These are phyloP conservation scores for Aselliscus stoliczkanus DNA, from an alignment of 2,797 vertebrate species.

Conservation along the genomic window DNA sequence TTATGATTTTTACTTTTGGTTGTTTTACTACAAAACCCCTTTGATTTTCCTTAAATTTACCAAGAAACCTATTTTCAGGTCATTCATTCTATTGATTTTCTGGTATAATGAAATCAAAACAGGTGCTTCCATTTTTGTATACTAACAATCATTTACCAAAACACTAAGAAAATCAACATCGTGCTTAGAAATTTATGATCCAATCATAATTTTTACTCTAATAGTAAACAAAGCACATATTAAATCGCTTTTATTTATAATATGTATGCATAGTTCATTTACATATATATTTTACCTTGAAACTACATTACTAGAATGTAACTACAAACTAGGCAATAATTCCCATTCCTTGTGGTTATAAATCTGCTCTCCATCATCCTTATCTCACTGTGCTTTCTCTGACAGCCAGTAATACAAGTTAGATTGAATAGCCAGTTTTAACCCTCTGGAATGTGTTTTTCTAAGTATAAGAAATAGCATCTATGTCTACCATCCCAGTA, in stretches of 20 bases:
- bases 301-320: neutral
- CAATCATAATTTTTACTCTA: neutral
- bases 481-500: neutral
- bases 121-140: neutral
- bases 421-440: slow-evolving; percentile 40
- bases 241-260: neutral
- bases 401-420: neutral
- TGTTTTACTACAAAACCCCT: neutral
- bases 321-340: neutral
- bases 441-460: slow-evolving; percentile 52
- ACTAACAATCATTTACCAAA: neutral
- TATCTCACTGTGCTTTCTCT: slow-evolving; percentile 20
- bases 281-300: neutral
- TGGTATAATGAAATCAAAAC: neutral
- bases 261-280: neutral
- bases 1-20: neutral
- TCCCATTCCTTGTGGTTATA: neutral
- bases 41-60: neutral
- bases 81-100: neutral
- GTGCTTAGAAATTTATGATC: neutral
- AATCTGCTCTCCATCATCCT: slow-evolving; percentile 11
- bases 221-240: neutral
- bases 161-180: neutral
- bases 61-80: neutral
- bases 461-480: neutral